Conservation (phyloP, 2,113 vertebrate genomes). For the Cebus imitator region DNA sequence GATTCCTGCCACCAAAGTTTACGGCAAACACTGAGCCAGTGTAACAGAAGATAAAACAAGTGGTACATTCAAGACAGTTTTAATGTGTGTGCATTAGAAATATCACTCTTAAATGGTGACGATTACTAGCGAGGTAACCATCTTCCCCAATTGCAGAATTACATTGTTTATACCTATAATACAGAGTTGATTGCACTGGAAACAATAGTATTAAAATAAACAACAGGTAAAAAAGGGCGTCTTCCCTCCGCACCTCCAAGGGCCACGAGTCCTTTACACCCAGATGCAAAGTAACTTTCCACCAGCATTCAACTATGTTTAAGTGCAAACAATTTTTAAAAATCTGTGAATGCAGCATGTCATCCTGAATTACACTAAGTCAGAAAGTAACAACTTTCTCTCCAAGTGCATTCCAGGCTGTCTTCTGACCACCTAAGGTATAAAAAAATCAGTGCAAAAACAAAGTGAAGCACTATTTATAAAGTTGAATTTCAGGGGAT, state of each 20-base stretch:
- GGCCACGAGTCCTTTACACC: slow-evolving; percentile 86
- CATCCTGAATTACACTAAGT: slow-evolving; percentile 90
- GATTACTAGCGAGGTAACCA: slow-evolving; percentile 90
- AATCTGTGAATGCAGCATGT: slow-evolving; percentile 92
- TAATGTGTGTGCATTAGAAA: slow-evolving; percentile 97
- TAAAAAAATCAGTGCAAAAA: slow-evolving; percentile 91
- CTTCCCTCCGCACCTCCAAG: slow-evolving; percentile 87
- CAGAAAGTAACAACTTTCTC: slow-evolving; percentile 85
- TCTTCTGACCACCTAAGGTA: slow-evolving; percentile 83
- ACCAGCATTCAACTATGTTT: slow-evolving; percentile 89
- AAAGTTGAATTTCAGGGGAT: slow-evolving; percentile 79
- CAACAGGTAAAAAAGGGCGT: slow-evolving; percentile 92
- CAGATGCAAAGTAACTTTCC: slow-evolving; percentile 89
- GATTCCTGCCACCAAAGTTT: slow-evolving; percentile 78
- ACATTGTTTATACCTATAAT: slow-evolving; percentile 90
- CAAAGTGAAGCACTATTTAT: slow-evolving; percentile 86
- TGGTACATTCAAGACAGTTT: slow-evolving; percentile 91
- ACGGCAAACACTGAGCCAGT: slow-evolving; percentile 76
- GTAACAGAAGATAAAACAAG: slow-evolving; percentile 84
- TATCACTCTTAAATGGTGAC: slow-evolving; percentile 89
- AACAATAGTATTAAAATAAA: slow-evolving; percentile 96
- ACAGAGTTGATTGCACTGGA: slow-evolving; percentile 90
- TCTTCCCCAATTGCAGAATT: slow-evolving; percentile 84
- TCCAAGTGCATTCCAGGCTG: slow-evolving; percentile 86
- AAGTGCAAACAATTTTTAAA: slow-evolving; percentile 93